phyloP scores from a whole-genome alignment of 1,140 invertebrate genomes.

The Trachymyrmex cornetzi region DNA sequence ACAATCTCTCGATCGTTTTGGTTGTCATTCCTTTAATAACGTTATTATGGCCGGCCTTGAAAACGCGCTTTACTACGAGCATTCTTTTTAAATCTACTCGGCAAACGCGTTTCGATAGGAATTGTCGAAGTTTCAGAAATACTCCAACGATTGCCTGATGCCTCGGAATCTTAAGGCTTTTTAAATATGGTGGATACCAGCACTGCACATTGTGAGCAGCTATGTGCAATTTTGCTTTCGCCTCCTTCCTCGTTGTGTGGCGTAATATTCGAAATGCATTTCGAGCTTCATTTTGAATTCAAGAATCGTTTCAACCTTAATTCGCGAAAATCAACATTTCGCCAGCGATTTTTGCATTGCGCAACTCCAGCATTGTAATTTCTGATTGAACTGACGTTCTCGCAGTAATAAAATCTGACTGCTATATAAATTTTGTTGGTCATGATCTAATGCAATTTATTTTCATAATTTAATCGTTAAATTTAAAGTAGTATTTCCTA shows the following conservation, averaged over 20 bases:
- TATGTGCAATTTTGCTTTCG: conserved; percentile 41
- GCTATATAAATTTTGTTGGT: neutral
- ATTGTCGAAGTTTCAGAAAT: conserved; percentile 63
- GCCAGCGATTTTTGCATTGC: neutral
- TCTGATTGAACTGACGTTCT: conserved; percentile 1
- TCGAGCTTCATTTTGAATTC: conserved; percentile 31
- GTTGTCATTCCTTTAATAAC: conserved; percentile 69
- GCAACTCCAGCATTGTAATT: neutral
- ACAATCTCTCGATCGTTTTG: neutral
- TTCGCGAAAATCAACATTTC: neutral
- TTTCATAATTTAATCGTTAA: neutral
- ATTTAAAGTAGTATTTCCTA: neutral
- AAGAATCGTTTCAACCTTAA: neutral
- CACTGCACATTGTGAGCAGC: neutral
- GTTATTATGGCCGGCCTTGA: conserved; percentile 49
- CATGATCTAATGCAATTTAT: conserved; percentile 1
- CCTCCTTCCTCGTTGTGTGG: neutral
- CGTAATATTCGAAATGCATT: conserved; percentile 34
- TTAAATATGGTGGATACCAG: conserved; percentile 62
- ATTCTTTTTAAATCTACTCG: conserved; percentile 69
- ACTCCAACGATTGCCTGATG: conserved; percentile 20
- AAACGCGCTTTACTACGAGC: conserved; percentile 54
- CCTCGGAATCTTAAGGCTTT: conserved; percentile 57
- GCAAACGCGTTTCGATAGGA: conserved; percentile 68
- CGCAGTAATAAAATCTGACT: neutral